phyloP scores from a whole-genome alignment of 2,113 vertebrate genomes.

The Prietella phreatophila region DNA sequence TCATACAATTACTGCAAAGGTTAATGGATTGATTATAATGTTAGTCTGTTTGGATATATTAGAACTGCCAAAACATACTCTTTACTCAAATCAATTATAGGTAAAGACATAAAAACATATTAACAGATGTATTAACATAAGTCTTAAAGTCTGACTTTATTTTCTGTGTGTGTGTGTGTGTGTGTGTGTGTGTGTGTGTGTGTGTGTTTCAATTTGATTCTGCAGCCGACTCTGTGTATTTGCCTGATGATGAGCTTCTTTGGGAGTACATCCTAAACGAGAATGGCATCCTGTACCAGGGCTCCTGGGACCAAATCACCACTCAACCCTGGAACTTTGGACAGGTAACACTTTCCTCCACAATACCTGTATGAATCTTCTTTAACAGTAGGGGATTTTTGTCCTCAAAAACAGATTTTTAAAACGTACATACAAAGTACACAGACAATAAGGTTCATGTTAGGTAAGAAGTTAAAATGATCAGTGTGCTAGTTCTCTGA shows the following conservation, averaged over 20 bases:
- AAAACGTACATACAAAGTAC: background rate
- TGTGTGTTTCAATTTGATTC: background rate
- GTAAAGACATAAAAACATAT: background rate
- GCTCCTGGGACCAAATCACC: constrained; percentile 72
- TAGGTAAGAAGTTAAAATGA: constrained; percentile 10
- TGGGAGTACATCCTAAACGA: constrained; percentile 86
- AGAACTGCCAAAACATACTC: background rate
- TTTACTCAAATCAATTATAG: background rate
- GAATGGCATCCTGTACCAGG: constrained; percentile 79
- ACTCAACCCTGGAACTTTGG: constrained; percentile 81
- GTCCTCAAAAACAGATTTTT: background rate
- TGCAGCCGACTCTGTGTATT: constrained; percentile 78
- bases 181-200: too few relatives aligned
- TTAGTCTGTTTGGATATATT: background rate
- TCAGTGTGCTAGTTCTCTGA: background rate
- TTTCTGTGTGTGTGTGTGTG: too few relatives aligned
- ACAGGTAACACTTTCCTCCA: constrained; percentile 70
- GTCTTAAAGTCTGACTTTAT: background rate
- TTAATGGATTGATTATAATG: background rate
- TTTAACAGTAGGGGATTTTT: background rate
- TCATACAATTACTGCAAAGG: background rate
- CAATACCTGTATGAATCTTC: background rate
- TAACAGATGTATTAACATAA: constrained; percentile 12
- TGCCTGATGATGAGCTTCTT: constrained; percentile 75
- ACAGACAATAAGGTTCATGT: background rate